Evolutionary conservation across 1,140 invertebrate genomes (phyloP).

Genomic region (Bathynomus jamesi): DNA sequence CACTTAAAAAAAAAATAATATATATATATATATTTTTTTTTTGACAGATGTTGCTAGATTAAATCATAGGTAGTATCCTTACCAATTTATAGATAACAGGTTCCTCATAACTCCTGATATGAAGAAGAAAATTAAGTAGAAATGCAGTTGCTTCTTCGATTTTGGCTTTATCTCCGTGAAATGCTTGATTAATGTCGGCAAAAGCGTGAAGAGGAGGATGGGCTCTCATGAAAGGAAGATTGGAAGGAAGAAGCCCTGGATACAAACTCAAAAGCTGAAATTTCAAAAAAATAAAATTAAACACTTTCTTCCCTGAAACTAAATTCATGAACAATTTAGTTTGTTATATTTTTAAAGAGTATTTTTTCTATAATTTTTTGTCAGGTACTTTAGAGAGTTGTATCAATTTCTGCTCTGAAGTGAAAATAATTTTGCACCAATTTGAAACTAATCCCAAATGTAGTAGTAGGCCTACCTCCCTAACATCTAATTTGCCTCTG

Average conservation of each 20-base stretch:
- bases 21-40: too few species aligned
- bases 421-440: background rate
- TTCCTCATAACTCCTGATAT: slow-evolving; percentile 14
- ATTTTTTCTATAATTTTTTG: background rate
- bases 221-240: slow-evolving; percentile 38
- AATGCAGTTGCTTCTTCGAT: slow-evolving; percentile 43
- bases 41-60: too few species aligned
- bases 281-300: slow-evolving; percentile 5
- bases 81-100: slow-evolving; percentile 21
- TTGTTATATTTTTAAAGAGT: background rate
- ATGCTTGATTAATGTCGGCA: slow-evolving; percentile 46
- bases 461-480: slow-evolving; percentile 43
- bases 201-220: slow-evolving; percentile 47
- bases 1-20: too few species aligned
- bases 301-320: too few species aligned
- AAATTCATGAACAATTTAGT: background rate
- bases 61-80: too few species aligned
- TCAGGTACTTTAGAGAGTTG: background rate
- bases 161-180: slow-evolving; percentile 40
- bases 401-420: background rate
- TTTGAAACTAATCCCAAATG: background rate
- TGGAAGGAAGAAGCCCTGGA: slow-evolving; percentile 43
- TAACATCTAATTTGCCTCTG: slow-evolving; percentile 44
- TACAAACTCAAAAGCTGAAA: slow-evolving; percentile 46
- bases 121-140: slow-evolving; percentile 31